A percentile compares a stretch with the other conserved stretches of the same genome.
phyloP scores from a whole-genome alignment of 2,113 vertebrate genomes.

The Neodon shergylaensis region DNA sequence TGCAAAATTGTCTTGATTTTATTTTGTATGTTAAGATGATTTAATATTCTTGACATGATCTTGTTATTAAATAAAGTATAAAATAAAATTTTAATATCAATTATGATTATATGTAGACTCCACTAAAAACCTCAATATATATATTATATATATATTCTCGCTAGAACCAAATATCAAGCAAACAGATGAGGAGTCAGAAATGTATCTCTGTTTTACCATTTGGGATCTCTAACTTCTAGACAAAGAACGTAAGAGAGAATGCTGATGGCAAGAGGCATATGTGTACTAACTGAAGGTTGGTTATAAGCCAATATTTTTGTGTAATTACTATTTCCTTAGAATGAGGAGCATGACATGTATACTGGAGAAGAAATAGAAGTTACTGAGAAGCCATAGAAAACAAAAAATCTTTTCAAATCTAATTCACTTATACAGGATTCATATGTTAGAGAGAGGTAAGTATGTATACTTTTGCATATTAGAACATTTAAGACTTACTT shows the following conservation, averaged over 20 bases:
- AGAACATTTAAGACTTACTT: not conserved
- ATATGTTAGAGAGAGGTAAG: not conserved
- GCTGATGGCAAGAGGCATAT: too few species aligned
- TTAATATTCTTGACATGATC: not conserved
- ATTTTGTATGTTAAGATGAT: not conserved
- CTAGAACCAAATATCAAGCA: not conserved
- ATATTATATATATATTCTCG: not conserved
- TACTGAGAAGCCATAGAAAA: not conserved
- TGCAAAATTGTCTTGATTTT: not conserved
- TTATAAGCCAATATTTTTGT: not conserved
- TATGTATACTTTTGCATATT: not conserved
- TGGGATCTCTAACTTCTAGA: not conserved
- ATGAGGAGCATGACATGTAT: not conserved
- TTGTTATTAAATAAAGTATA: constrained; percentile 36
- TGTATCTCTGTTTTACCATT: not conserved
- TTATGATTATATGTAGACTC: not conserved
- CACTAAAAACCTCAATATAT: not conserved
- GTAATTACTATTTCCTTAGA: not conserved
- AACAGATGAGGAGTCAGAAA: not conserved
- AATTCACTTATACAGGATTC: not conserved
- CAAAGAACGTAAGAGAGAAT: not conserved
- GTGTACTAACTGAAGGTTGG: not conserved
- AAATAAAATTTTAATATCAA: not conserved
- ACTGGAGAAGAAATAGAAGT: not conserved
- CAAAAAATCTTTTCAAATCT: not conserved